These are phyloP conservation scores for Dysdera silvatica DNA, from an alignment of 1,140 invertebrate genomes.

Conservation along the genomic window DNA sequence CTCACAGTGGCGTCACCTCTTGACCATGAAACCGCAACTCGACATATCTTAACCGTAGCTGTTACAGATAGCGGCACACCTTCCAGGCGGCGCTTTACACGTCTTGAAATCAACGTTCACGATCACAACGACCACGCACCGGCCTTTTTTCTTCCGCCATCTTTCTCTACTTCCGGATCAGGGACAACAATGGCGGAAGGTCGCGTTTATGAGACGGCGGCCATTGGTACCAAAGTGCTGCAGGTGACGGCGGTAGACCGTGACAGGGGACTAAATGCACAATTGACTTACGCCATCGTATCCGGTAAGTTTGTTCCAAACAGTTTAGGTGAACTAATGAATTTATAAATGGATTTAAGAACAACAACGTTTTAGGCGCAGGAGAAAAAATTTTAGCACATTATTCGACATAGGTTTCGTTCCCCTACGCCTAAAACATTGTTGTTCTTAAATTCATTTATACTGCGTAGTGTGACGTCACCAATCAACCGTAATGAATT, in stretches of 20 bases:
- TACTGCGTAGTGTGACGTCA: too few species aligned
- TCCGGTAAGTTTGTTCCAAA: conserved; percentile 51
- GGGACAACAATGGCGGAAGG: conserved; percentile 54
- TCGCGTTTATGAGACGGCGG: conserved; percentile 65
- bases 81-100: conserved; percentile 21
- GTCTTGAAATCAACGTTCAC: conserved; percentile 62
- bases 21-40: conserved; percentile 69
- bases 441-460: too few species aligned
- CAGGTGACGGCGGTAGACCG: conserved; percentile 66
- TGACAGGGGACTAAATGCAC: conserved; percentile 71
- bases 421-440: too few species aligned
- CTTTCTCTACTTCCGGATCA: too few species aligned
- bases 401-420: too few species aligned
- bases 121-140: conserved; percentile 87
- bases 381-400: too few species aligned
- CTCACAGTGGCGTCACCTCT: conserved; percentile 60
- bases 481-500: too few species aligned
- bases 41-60: conserved; percentile 80
- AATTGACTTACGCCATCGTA: conserved; percentile 70
- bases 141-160: conserved; percentile 63
- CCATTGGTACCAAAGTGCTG: conserved; percentile 61
- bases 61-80: conserved; percentile 29
- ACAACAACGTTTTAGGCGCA: too few species aligned
- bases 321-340: too few species aligned
- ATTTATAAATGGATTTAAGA: too few species aligned